Evolutionary conservation across 1,140 invertebrate species (phyloP).

Genomic region (Micrasema longulum): DNA sequence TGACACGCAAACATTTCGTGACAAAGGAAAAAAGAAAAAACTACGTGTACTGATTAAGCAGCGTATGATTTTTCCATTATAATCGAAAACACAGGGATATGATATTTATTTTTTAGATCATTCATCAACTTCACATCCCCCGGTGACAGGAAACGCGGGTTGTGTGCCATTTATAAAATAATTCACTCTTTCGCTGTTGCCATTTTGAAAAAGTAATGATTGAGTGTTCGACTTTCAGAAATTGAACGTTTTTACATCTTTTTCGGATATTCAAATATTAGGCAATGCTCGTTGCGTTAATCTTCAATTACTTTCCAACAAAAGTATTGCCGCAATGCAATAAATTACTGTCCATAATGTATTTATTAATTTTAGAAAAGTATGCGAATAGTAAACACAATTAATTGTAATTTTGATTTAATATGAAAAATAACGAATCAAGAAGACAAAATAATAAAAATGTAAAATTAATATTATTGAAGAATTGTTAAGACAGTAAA

Average conservation of each 20-base stretch:
- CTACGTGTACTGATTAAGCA: slow-evolving; percentile 1
- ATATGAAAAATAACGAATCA: too few relatives aligned
- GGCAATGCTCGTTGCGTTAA: background rate
- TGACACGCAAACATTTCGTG: background rate
- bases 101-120: slow-evolving; percentile 23
- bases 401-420: too few relatives aligned
- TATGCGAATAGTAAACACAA: too few relatives aligned
- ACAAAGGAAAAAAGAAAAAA: slow-evolving; percentile 11
- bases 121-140: slow-evolving; percentile 32
- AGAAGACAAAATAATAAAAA: too few relatives aligned
- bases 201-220: slow-evolving; percentile 26
- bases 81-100: slow-evolving; percentile 12
- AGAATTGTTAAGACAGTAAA: too few relatives aligned
- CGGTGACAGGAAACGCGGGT: slow-evolving; percentile 10
- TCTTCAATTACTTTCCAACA: too few relatives aligned
- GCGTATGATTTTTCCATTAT: slow-evolving; percentile 30
- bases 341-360: too few relatives aligned
- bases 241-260: background rate
- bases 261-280: background rate
- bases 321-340: too few relatives aligned
- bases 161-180: slow-evolving; percentile 14
- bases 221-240: slow-evolving; percentile 4
- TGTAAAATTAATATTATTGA: too few relatives aligned
- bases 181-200: slow-evolving; percentile 30
- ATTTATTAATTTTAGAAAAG: too few relatives aligned